Evolutionary conservation across 64 coral and sea anemone genomes (phyloP).

Genomic region (Montipora sp.): DNA sequence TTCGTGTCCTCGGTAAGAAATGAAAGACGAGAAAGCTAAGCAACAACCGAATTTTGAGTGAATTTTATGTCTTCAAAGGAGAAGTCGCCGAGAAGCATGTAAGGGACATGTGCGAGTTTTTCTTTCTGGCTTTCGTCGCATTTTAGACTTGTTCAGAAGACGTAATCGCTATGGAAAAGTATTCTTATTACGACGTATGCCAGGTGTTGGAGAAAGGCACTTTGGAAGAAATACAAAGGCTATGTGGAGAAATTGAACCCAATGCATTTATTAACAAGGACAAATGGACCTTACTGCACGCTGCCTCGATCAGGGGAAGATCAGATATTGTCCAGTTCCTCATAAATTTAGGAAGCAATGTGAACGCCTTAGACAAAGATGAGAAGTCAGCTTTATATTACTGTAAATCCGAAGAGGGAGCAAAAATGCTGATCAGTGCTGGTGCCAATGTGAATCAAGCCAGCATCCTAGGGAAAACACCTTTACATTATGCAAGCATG

Average conservation of each 20-base stretch:
- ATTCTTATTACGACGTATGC: slow-evolving; percentile 19
- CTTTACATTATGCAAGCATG: slow-evolving; percentile 38
- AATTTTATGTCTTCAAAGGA: no score
- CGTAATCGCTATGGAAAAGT: background rate
- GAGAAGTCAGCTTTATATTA: slow-evolving; percentile 51
- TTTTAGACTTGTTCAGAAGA: no score
- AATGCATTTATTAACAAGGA: background rate
- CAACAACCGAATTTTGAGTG: no score
- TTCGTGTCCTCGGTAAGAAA: no score
- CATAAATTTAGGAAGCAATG: slow-evolving; percentile 30
- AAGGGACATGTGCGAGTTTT: no score
- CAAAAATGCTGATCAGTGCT: slow-evolving; percentile 43
- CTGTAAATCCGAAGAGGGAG: slow-evolving; percentile 15
- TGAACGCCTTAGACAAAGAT: slow-evolving; percentile 40
- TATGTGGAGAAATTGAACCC: slow-evolving; percentile 23
- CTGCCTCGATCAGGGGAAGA: slow-evolving; percentile 18
- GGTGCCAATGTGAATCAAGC: slow-evolving; percentile 52
- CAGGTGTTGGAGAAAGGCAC: background rate
- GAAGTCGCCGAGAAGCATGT: no score
- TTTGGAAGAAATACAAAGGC: slow-evolving; percentile 44
- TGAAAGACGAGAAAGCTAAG: no score
- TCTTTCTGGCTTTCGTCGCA: no score
- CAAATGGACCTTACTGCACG: slow-evolving; percentile 45
- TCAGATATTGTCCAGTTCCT: slow-evolving; percentile 49
- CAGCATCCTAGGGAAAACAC: slow-evolving; percentile 38